These are phyloP conservation scores for Eumerus sabulonum DNA, from an alignment of 2,888 invertebrate genomes.

Conservation along the genomic window DNA sequence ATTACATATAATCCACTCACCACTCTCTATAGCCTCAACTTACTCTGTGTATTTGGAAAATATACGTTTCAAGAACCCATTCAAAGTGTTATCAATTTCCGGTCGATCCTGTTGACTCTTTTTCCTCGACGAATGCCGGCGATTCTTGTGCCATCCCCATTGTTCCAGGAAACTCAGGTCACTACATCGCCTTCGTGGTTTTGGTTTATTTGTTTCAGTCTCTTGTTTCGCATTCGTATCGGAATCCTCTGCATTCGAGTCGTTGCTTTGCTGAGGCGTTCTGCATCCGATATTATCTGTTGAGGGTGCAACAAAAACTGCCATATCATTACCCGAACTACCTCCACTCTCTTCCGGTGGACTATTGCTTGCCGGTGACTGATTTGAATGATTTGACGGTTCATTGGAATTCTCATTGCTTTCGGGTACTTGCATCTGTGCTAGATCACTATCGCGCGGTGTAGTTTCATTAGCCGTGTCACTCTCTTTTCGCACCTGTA, in stretches of 20 bases:
- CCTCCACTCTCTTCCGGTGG: constrained; percentile 44
- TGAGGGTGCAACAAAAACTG: constrained; percentile 67
- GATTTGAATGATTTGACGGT: constrained; percentile 55
- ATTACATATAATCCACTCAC: not conserved
- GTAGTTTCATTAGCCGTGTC: constrained; percentile 59
- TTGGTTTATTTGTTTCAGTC: constrained; percentile 73
- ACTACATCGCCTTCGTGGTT: constrained; percentile 84
- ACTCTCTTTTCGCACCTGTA: constrained; percentile 75
- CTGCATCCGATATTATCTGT: constrained; percentile 69
- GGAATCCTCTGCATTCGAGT: constrained; percentile 69
- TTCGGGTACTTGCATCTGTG: constrained; percentile 70
- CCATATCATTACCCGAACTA: constrained; percentile 44
- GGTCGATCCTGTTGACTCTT: constrained; percentile 73
- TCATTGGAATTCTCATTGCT: constrained; percentile 70
- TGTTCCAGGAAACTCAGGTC: constrained; percentile 86
- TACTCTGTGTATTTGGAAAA: constrained; percentile 73
- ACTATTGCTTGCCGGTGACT: constrained; percentile 50
- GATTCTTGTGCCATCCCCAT: constrained; percentile 86
- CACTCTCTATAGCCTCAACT: constrained; percentile 19
- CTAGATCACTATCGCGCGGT: constrained; percentile 43
- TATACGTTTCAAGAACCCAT: constrained; percentile 72
- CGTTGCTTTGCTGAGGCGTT: constrained; percentile 65
- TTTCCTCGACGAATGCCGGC: constrained; percentile 73
- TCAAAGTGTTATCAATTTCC: constrained; percentile 73
- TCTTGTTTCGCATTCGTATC: constrained; percentile 72